These are phyloP conservation scores for Ellobium chinense DNA, from an alignment of 2,888 invertebrate species.

Conservation along the genomic window DNA sequence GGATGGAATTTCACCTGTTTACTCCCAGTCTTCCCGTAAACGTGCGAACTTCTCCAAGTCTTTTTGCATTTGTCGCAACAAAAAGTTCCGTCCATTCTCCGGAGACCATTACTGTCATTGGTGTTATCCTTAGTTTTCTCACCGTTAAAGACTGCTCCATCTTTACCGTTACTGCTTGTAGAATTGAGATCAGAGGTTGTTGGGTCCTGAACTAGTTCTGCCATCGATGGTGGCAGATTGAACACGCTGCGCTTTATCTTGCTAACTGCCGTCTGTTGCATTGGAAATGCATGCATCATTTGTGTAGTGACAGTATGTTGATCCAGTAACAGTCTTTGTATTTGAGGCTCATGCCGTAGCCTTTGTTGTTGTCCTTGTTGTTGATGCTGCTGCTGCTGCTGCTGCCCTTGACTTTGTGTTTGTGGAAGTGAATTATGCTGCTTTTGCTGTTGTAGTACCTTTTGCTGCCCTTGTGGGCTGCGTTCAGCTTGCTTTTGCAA, in stretches of 20 bases:
- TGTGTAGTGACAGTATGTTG: too few relatives aligned
- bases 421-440: neutral
- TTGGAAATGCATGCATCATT: too few relatives aligned
- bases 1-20: neutral
- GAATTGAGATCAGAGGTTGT: neutral
- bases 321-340: too few relatives aligned
- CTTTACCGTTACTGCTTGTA: too few relatives aligned
- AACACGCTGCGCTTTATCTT: neutral
- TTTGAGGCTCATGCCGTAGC: too few relatives aligned
- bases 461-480: neutral
- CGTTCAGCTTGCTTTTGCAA: neutral
- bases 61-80: neutral
- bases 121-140: neutral
- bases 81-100: neutral
- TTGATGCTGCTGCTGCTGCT: neutral
- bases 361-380: too few relatives aligned
- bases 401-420: neutral
- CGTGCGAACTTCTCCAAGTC: neutral
- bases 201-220: neutral
- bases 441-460: too few relatives aligned
- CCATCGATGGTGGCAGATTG: neutral
- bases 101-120: neutral
- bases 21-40: neutral
- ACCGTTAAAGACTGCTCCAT: too few relatives aligned
- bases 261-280: slow-evolving; percentile 8